phyloP scores from a whole-genome alignment of 2,797 vertebrate species.

The Melopsittacus undulatus region DNA sequence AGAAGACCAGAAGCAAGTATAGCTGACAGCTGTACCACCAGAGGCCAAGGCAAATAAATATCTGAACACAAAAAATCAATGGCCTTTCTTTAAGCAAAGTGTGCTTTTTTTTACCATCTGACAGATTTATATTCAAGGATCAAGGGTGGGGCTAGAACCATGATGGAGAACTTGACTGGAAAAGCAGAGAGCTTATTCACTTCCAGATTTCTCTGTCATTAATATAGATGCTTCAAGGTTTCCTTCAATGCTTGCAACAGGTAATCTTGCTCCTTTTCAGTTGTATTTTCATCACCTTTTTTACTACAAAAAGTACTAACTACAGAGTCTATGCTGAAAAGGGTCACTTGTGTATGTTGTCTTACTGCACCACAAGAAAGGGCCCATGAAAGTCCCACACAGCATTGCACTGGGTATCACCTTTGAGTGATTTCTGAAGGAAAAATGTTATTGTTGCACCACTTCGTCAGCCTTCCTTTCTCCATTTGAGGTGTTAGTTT shows the following conservation, averaged over 20 bases:
- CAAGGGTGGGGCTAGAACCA: not conserved
- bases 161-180: not conserved
- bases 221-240: not conserved
- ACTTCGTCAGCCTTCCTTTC: not conserved
- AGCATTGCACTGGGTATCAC: not conserved
- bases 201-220: not conserved
- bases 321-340: not conserved
- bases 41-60: not conserved
- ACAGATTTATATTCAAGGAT: not conserved
- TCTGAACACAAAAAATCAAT: accelerated
- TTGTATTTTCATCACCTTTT: not conserved
- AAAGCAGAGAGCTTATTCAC: not conserved
- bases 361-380: not conserved
- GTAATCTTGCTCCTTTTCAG: not conserved
- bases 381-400: not conserved
- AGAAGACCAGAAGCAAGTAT: not conserved
- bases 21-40: not conserved
- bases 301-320: not conserved
- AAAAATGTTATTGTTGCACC: not conserved
- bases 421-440: not conserved
- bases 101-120: not conserved
- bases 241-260: not conserved
- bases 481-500: not conserved
- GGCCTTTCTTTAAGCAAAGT: not conserved
- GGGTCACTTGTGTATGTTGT: not conserved